These are phyloP conservation scores for Phaetusa simplex DNA, from an alignment of 2,113 vertebrate species.

Conservation along the genomic window DNA sequence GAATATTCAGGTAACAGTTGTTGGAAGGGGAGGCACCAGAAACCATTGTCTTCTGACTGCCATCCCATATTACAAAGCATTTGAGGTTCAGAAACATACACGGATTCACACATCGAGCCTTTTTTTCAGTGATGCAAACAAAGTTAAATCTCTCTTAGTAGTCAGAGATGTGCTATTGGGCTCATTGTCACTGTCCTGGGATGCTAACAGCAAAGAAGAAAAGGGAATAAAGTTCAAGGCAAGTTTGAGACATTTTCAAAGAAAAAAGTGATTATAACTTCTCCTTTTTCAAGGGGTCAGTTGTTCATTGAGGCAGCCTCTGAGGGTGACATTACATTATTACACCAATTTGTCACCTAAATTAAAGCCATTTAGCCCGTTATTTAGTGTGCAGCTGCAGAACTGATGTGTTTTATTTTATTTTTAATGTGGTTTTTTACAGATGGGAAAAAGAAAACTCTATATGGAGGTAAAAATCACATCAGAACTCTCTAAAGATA, in stretches of 20 bases:
- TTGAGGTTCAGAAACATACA: not conserved
- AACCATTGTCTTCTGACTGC: not conserved
- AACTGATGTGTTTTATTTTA: slow-evolving; percentile 64
- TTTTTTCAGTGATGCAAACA: not conserved
- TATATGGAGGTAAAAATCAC: not conserved
- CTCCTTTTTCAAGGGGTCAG: slow-evolving; percentile 41
- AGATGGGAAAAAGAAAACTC: not conserved
- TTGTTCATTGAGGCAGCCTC: slow-evolving; percentile 20
- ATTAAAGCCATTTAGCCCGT: slow-evolving; percentile 62
- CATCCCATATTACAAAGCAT: not conserved
- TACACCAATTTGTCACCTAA: slow-evolving; percentile 56
- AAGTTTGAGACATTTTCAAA: slow-evolving; percentile 36
- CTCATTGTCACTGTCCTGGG: not conserved
- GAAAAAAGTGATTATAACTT: slow-evolving; percentile 32
- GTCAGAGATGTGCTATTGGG: not conserved
- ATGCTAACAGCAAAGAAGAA: not conserved
- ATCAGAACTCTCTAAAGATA: slow-evolving; percentile 27
- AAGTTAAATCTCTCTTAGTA: not conserved
- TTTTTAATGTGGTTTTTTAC: slow-evolving; percentile 44
- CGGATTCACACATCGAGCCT: not conserved
- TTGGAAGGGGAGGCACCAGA: not conserved
- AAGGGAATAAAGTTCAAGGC: slow-evolving; percentile 18
- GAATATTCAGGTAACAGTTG: not conserved
- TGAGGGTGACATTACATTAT: slow-evolving; percentile 57
- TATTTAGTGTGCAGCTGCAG: slow-evolving; percentile 51